Evolutionary conservation across 2,113 vertebrate genomes (phyloP).

Genomic region (Nyctereutes procyonoides): DNA sequence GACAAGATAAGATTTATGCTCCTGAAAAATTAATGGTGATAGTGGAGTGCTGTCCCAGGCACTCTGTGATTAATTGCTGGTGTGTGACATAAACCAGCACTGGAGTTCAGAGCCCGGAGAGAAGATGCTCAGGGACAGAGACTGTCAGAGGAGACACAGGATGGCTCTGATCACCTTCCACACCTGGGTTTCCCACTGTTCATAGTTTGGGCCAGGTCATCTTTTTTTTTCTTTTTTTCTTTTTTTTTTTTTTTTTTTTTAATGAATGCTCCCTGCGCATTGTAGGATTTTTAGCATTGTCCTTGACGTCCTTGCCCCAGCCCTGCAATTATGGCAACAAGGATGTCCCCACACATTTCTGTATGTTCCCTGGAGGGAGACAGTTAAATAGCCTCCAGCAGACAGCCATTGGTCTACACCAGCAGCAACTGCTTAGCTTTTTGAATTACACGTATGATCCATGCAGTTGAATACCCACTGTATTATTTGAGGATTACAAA

Average conservation of each 20-base stretch:
- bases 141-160: accelerated
- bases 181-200: no score
- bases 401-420: not conserved
- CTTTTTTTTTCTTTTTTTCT: no score
- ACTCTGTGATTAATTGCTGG: not conserved
- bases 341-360: not conserved
- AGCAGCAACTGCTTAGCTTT: not conserved
- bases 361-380: no score
- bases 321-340: not conserved
- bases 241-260: accelerated
- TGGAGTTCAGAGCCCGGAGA: accelerated
- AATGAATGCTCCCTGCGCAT: accelerated
- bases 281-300: not conserved
- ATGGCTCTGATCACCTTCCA: not conserved
- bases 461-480: not conserved
- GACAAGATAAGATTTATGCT: not conserved
- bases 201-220: not conserved
- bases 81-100: not conserved
- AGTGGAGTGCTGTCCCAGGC: not conserved
- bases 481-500: not conserved
- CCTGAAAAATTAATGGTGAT: not conserved
- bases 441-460: accelerated
- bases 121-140: accelerated
- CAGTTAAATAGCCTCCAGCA: accelerated
- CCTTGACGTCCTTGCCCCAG: not conserved